These are phyloP conservation scores for Brachyopa scutellaris DNA, from an alignment of 2,888 invertebrate genomes.

Conservation along the genomic window DNA sequence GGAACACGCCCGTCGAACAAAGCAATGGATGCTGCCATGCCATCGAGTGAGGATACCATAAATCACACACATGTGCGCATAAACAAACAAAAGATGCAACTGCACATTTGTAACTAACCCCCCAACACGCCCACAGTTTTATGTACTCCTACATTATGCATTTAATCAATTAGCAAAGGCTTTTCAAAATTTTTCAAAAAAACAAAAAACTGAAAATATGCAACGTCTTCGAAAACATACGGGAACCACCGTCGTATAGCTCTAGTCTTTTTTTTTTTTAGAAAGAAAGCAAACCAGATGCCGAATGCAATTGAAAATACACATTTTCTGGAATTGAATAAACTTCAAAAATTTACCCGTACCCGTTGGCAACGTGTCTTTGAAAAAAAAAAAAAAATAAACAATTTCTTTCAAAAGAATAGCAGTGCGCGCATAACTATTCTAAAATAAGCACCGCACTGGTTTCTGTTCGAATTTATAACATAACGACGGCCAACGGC, in stretches of 20 bases:
- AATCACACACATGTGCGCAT: conserved; percentile 70
- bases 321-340: not conserved
- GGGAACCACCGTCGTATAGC: no score
- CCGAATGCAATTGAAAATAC: not conserved
- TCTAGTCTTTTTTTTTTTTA: no score
- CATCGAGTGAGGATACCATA: conserved; percentile 45
- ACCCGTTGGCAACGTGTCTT: not conserved
- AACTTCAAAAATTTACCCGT: not conserved
- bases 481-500: no score
- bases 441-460: conserved; percentile 41
- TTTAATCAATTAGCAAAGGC: conserved; percentile 67
- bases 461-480: no score
- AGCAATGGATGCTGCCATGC: not conserved
- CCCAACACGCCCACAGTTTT: not conserved
- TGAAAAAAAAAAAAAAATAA: conserved; percentile 33
- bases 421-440: conserved; percentile 58
- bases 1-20: conserved; percentile 20
- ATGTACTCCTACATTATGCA: not conserved
- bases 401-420: conserved; percentile 24
- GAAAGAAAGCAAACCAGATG: not conserved
- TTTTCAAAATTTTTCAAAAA: conserved; percentile 25
- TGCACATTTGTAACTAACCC: not conserved
- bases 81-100: conserved; percentile 59
- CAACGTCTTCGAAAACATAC: not conserved
- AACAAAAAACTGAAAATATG: not conserved